Base-by-base conservation (phyloP, 2,797 vertebrate genomes). In the Platalea minor region DNA sequence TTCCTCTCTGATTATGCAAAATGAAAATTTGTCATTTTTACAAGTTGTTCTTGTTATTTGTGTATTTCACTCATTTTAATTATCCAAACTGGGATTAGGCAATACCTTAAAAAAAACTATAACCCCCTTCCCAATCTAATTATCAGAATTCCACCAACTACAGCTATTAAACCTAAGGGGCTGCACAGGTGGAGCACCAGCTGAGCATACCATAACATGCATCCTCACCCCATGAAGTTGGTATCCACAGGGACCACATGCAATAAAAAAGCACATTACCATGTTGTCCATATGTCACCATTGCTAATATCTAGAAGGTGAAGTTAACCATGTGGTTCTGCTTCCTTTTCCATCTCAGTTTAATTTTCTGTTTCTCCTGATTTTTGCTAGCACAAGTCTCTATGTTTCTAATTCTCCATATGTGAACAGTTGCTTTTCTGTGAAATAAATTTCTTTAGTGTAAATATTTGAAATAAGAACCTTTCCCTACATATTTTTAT, bases 401-500 rank as follows among this genome's bases (percentile, higher is more conserved):
- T 59, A 0, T 54, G 17, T 67, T 92, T 85, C 28, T 39, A 37
- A 39, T 85, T 69, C 53, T 75, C 78, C 54, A 21, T 88, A 77
- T 51, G 75, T 57, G 81, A 93, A 69, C 65, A 65, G 39, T 81
- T 89, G 24, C 24, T 80, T 88, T 93, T 43, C 72, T 39, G 10
- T 78, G 57, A 89, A 88, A 79, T 57, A 78, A 23, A 72, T 91
- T 17, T 86, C 24, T 75, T 76, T 11, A 56, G n/a, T 51, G 54
- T 81, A 89, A 93, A 92, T 87, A 75, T 95, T 91, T 92, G 61
- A 94, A 94, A 76, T 10, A 75, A 16, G 25, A 89, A 51, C 11
- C 8, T 39, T 81, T 81, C 29, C 18, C 3, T 89, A 15, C 2
- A 2, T 88, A 59, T 67, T 91, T 93, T 84, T 73, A 11, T 29